Evolutionary conservation across 1,140 invertebrate genomes (phyloP), one percentile per base, ranked within the genome.

Genomic region (Bathynomus jamesi): DNA sequence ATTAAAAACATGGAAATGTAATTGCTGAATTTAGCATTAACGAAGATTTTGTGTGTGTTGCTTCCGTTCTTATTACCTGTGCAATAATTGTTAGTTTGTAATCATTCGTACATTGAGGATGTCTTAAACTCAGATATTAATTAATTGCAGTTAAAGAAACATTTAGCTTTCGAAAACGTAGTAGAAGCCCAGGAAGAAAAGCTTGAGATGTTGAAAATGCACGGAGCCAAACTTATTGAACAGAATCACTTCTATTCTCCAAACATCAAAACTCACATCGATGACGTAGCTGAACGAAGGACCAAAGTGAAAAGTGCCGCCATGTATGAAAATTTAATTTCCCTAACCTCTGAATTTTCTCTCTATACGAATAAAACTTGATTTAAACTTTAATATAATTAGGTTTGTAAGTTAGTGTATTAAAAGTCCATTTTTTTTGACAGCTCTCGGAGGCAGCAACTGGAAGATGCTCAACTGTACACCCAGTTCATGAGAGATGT

Each of bases 191-290:
- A 94, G 83, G 93, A 95, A 75, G 93, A 95, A 81, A 96, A 96
- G 83, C 84, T 97, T 4, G 85, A 86, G 0, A 86, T 90, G 0
- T 82, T 98, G 24, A 89, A 93, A 80, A 90, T 91, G 46, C 94
- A 97, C 79, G 93, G 93, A 0, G 87, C 88, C 27, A 94, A 96
- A 80, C 87, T 99, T 67, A 83, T 98, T 7, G 86, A 90, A 63
- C 93, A 95, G 80, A 91, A 93, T 80, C 97, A 99, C 83, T 99
- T 98, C 81, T 94, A 99, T 80, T 91, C 91, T 72, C 87, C 89
- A 24, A 88, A 89, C 28, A 98, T 99, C 65, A 86, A 87, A 61
- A 77, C 78, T 80, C 62, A 78, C 79, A 69, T 76, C 25, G 75
- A 74, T 25, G 69, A 79, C 25, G 72, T 76, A 5, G 72, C 70